Conservation (phyloP, 2,113 vertebrate genomes). For the Neodontobutis hainanensis region DNA sequence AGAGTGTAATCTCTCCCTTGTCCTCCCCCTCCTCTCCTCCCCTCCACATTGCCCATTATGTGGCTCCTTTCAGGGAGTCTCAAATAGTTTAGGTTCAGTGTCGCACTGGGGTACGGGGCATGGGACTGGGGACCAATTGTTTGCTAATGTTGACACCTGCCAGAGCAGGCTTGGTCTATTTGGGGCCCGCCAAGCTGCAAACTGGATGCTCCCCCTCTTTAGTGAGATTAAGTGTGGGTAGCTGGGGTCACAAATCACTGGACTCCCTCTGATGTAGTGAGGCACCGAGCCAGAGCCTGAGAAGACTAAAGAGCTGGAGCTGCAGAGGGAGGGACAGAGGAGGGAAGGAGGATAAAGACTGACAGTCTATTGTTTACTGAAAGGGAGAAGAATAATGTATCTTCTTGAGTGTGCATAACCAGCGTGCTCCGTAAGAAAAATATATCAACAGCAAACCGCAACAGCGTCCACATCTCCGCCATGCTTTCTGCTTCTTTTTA, state of each 20-base stretch:
- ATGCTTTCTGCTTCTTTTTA: constrained; percentile 15
- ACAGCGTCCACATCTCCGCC: constrained; percentile 23
- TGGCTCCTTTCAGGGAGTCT: constrained; percentile 68
- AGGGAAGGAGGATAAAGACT: constrained; percentile 70
- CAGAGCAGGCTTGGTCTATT: constrained; percentile 72
- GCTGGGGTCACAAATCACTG: constrained; percentile 86
- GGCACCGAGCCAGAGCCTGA: constrained; percentile 83
- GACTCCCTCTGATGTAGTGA: constrained; percentile 83
- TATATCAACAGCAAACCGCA: constrained; percentile 2
- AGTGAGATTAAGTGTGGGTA: constrained; percentile 86
- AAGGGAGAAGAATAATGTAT: constrained; percentile 75
- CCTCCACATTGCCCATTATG: constrained; percentile 71
- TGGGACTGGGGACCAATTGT: constrained; percentile 75
- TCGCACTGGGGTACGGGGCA: constrained; percentile 65
- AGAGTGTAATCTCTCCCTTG: constrained; percentile 80
- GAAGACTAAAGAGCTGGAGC: constrained; percentile 64
- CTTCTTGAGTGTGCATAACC: constrained; percentile 63
- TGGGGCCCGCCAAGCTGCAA: constrained; percentile 64
- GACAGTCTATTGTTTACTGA: constrained; percentile 74
- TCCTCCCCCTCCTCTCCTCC: constrained; percentile 69
- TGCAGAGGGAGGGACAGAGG: constrained; percentile 61
- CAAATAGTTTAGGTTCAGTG: constrained; percentile 78
- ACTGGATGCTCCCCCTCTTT: constrained; percentile 82
- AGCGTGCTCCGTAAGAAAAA: constrained; percentile 48
- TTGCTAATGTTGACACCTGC: constrained; percentile 85